Conservation (phyloP, 2,113 vertebrate species). For the Neodon shergylaensis region DNA sequence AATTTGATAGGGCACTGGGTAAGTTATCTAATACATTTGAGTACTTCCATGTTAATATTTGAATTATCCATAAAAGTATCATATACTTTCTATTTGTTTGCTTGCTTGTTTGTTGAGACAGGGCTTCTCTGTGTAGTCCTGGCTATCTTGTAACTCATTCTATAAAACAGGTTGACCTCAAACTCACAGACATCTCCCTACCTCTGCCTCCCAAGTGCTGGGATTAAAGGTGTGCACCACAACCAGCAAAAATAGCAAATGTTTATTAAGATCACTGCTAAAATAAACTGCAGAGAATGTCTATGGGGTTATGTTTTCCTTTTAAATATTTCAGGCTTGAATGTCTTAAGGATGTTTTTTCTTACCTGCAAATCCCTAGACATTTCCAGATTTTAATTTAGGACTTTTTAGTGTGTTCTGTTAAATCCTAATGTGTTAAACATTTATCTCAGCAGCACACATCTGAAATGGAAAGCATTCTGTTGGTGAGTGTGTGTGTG, state of each 20-base stretch:
- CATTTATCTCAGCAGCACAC: neutral
- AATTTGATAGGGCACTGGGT: neutral
- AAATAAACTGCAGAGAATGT: neutral
- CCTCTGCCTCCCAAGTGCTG: neutral
- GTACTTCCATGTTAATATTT: accelerated
- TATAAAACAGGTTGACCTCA: neutral
- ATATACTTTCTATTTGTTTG: neutral
- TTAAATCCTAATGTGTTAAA: neutral
- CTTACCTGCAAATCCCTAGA: neutral
- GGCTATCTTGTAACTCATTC: neutral
- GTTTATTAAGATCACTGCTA: neutral
- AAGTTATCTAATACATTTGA: neutral
- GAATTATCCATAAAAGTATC: neutral
- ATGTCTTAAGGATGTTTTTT: neutral
- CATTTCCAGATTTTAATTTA: constrained; percentile 20
- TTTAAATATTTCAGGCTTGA: neutral
- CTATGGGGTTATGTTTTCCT: neutral
- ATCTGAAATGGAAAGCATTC: neutral
- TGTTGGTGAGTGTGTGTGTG: neutral
- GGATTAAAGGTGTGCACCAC: neutral
- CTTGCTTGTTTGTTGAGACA: neutral
- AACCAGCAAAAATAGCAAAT: neutral
- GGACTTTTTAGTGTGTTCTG: neutral
- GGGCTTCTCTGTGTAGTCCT: neutral
- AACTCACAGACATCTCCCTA: neutral